Base-by-base conservation (phyloP, 64 coral and sea anemone genomes). In the Montipora capricornis region DNA sequence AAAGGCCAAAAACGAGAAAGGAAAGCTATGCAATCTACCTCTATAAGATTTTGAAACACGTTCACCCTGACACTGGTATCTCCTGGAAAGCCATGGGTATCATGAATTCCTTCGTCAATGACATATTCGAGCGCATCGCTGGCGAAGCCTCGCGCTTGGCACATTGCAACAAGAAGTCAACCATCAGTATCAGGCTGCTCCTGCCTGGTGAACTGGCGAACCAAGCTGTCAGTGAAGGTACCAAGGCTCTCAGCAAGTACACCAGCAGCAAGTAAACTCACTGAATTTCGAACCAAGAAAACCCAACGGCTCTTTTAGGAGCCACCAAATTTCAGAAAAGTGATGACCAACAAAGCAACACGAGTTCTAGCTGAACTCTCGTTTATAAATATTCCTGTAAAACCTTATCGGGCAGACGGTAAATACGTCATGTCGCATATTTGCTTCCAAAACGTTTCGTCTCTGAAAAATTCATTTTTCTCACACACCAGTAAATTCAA, bases 101-200 rank as follows among this genome's bases (percentile, higher is more conserved):
- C 87, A 94, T 94, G 86, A 94, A 94, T 67, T 82, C 77, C 9
- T 94, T 94, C 67, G 92, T 94, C 15, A 89, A 94, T 78, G 92
- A 94, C 77, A 94, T 94, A 77, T 94, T 94, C 86, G 92, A 94
- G 87, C 92, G 92, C 77, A 94, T 94, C 64, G 86, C 92, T 26
- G 58, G 61, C 37, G 89, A 91, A 91, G 89, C 89, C 13, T 74
- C 64, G 49, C 89, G 89, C 22, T 49, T 91, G 8, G 89, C 89
- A 0, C 89, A 91, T 78, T 91, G 83, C 79, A 91, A 91, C 89
- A 91, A 91, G 81, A 84, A 84, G 68, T 84, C 81, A 47, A 88
- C 74, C 22, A 88, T 89, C 71, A 89, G 81, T 60, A 84, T 84
- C 81, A 84, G 81, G 81, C 58, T 84, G 81, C 81, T 84, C 48